Percentiles rank a stretch among this genome's conserved stretches.
These are phyloP conservation scores for Sitodiplosis mosellana DNA, from an alignment of 1,140 invertebrate species.

Conservation along the genomic window DNA sequence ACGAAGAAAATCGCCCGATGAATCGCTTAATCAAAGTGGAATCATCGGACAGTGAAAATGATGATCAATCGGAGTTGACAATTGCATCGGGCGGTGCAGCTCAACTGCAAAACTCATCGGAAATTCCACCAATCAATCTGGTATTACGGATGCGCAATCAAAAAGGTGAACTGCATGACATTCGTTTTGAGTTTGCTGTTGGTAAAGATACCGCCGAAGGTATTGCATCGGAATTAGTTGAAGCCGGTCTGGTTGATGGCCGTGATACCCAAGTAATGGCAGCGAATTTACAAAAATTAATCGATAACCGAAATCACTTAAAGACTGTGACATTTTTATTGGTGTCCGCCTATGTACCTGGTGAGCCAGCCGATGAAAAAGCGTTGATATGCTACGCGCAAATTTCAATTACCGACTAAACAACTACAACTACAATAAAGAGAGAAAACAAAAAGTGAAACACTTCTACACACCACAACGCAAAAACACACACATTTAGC, in stretches of 20 bases:
- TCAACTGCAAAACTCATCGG: constrained; percentile 5
- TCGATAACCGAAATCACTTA: constrained; percentile 42
- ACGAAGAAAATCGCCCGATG: constrained; percentile 31
- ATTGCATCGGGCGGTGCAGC: constrained; percentile 4
- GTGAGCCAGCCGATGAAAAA: constrained; percentile 82
- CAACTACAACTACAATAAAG: not conserved
- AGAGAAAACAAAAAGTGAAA: not conserved
- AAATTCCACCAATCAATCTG: constrained; percentile 40
- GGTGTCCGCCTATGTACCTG: constrained; percentile 44
- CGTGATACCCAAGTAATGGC: constrained; percentile 81
- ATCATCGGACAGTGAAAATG: constrained; percentile 34
- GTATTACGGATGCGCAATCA: constrained; percentile 75
- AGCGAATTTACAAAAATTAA: constrained; percentile 77
- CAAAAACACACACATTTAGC: not conserved
- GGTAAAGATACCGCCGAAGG: constrained; percentile 87
- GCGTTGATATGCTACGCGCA: constrained; percentile 91
- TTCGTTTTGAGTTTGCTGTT: constrained; percentile 86
- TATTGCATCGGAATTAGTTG: constrained; percentile 83
- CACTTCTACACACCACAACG: not conserved
- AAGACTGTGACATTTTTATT: constrained; percentile 79
- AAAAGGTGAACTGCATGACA: constrained; percentile 86
- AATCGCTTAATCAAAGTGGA: constrained; percentile 32
- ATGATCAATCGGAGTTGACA: constrained; percentile 21
- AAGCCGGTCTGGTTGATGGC: constrained; percentile 83
- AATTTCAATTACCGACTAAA: constrained; percentile 75